Evolutionary conservation across 2,113 vertebrate species (phyloP), one percentile per base, ranked within the genome.

Genomic region (Oreochromis spilurus): DNA sequence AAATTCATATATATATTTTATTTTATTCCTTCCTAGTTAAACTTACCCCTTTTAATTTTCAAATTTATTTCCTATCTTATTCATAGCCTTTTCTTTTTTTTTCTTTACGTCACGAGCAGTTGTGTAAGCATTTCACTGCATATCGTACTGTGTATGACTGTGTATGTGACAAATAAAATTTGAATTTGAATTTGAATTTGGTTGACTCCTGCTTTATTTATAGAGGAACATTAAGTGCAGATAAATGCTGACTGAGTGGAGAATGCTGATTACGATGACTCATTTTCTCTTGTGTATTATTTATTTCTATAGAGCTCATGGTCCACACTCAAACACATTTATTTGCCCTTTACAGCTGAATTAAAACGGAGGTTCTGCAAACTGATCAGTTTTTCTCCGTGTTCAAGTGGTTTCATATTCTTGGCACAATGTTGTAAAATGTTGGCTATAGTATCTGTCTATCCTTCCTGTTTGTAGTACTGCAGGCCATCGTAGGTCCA

Each of bases 401-500:
- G 34, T 67, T 67, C 19, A 67, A 40, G 7, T 0, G 11, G 19
- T 0, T 40, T 38, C 1, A 2, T 40, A 40, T 38, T 67, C 19
- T 67, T 38, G 11, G 62, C 4, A 38, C 36, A 67, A 0, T 67
- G 36, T 67, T 67, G 19, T 40, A 67, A 38, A 67, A 21, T 14
- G 62, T 67, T 40, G 7, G 34, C 62, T 13, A 40, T 7, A 40
- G 62, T 67, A 19, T 2, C 19, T 1, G 0, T 65, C 31, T 21
- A 0, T 1, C 62, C 62, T 21, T 40, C 62, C 1, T 67, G 19
- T 67, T 40, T 38, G 60, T 3, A 1, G 60, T 8, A 38, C 34
- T 38, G 60, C 34, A 38, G 19, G 19, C 4, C 60, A 38, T 38
- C 5, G 60, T 38, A 19, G 34, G 6, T 38, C 4, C 60, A 13